Conservation (phyloP, 1,140 invertebrate species). For the Tachypleus tridentatus region DNA sequence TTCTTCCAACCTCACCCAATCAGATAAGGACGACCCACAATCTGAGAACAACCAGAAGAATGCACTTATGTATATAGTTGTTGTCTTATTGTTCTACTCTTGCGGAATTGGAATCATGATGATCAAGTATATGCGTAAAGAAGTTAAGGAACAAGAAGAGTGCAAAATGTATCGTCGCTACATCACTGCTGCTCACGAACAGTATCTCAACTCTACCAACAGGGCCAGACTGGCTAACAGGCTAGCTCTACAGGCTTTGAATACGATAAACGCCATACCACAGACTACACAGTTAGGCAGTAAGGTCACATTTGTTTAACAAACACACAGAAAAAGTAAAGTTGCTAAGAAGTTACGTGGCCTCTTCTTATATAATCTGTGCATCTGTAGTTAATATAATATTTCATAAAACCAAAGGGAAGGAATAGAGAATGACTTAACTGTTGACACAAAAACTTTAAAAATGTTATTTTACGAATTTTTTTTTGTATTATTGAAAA, state of each 20-base stretch:
- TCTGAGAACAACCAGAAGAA: slow-evolving; percentile 11
- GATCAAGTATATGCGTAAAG: slow-evolving; percentile 28
- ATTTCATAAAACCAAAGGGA: no score
- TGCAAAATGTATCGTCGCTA: slow-evolving; percentile 25
- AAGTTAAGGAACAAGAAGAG: slow-evolving; percentile 26
- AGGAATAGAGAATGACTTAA: no score
- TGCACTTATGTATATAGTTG: slow-evolving; percentile 28
- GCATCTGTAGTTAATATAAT: no score
- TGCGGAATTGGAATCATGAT: slow-evolving; percentile 29
- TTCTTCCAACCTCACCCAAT: no score
- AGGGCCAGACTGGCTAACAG: slow-evolving; percentile 24
- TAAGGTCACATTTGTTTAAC: slow-evolving; percentile 29
- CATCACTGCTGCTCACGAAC: slow-evolving; percentile 22
- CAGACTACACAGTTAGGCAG: slow-evolving; percentile 24
- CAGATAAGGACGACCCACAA: no score
- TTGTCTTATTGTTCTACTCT: slow-evolving; percentile 28
- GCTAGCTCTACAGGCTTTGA: slow-evolving; percentile 27
- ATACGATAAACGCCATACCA: slow-evolving; percentile 26
- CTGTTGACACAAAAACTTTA: no score
- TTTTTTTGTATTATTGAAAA: no score
- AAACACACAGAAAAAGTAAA: no score
- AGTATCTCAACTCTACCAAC: slow-evolving; percentile 13
- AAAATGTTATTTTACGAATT: no score
- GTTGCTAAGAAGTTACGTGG: no score
- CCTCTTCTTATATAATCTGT: no score